Evolutionary conservation across 2,888 invertebrate genomes (phyloP).

Genomic region (Drosophila lacicola): DNA sequence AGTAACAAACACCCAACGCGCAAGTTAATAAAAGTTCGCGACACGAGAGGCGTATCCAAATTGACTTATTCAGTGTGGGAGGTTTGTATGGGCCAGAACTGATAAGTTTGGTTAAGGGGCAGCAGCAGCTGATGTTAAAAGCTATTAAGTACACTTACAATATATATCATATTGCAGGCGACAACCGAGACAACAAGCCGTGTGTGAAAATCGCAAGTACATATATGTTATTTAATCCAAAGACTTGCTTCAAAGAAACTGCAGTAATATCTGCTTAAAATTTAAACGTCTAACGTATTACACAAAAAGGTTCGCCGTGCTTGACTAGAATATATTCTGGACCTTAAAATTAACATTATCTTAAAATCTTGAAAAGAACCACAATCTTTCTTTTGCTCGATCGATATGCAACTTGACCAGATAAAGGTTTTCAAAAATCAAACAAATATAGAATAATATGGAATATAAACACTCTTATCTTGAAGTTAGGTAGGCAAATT

Average conservation of each 20-base stretch:
- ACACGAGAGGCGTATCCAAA: constrained; percentile 50
- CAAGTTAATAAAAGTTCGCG: constrained; percentile 73
- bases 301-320: no score
- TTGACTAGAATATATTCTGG: no score
- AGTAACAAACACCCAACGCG: constrained; percentile 3
- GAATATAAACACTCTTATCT: no score
- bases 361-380: no score
- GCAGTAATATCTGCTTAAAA: background rate
- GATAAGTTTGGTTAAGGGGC: constrained; percentile 47
- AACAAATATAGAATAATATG: no score
- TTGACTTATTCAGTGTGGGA: constrained; percentile 46
- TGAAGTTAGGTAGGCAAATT: background rate
- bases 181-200: constrained; percentile 10
- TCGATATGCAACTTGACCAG: no score
- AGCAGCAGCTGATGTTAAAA: constrained; percentile 20
- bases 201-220: background rate
- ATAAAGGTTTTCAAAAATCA: no score
- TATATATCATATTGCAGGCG: constrained; percentile 9
- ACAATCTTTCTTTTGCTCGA: no score
- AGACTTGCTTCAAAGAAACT: background rate
- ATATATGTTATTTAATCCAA: constrained; percentile 4
- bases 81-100: constrained; percentile 27
- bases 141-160: constrained; percentile 10
- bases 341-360: no score
- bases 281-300: no score